These are phyloP conservation scores for Sebastes itinus DNA, from an alignment of 2,797 vertebrate genomes.

Conservation along the genomic window DNA sequence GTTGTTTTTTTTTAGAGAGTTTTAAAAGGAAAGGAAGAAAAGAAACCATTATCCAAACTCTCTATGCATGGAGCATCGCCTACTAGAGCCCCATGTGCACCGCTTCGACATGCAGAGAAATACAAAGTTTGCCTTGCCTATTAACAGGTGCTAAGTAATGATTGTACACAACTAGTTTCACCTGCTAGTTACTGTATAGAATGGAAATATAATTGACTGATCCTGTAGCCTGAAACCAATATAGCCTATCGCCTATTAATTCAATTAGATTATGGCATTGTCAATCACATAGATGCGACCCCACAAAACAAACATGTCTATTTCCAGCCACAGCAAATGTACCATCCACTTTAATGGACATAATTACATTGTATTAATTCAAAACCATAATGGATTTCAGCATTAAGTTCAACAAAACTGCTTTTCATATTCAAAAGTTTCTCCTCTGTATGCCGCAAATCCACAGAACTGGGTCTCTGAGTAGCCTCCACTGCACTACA, in stretches of 20 bases:
- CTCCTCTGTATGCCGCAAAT: not conserved
- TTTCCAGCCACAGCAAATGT: not conserved
- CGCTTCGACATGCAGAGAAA: not conserved
- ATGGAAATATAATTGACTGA: not conserved
- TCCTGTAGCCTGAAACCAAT: not conserved
- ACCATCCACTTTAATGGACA: not conserved
- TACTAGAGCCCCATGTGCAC: not conserved
- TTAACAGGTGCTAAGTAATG: not conserved
- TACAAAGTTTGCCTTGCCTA: not conserved
- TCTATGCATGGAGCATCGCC: not conserved
- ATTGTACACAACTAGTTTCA: not conserved
- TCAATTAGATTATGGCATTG: not conserved
- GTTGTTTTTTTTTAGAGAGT: not conserved
- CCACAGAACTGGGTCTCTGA: not conserved
- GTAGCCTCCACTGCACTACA: not conserved
- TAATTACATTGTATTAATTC: not conserved
- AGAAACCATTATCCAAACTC: not conserved
- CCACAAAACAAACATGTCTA: not conserved
- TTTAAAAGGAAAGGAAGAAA: not conserved
- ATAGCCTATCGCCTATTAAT: not conserved
- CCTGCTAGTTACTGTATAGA: not conserved
- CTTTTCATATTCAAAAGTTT: not conserved
- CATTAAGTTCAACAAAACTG: not conserved
- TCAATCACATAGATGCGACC: not conserved
- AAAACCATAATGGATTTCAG: not conserved